Evolutionary conservation across 53 echinoderm and acorn worm species (phyloP).

Genomic region (Crossaster papposus): DNA sequence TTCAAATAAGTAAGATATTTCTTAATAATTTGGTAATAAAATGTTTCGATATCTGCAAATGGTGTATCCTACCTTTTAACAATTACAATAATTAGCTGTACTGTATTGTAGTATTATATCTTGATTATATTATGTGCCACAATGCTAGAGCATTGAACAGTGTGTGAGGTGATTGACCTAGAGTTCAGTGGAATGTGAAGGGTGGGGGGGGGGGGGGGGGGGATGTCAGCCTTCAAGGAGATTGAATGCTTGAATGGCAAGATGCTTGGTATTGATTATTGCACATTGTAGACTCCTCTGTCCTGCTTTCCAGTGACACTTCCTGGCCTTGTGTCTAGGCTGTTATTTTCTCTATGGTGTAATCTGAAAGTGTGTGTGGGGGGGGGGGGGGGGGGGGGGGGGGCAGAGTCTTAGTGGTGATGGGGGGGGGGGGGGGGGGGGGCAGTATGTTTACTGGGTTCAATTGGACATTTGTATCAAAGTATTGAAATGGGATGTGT

Average conservation of each 20-base stretch:
- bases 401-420: neutral
- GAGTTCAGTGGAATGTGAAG: neutral
- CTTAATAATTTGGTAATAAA: no score
- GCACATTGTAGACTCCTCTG: neutral
- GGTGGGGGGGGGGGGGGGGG: neutral
- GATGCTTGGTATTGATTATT: neutral
- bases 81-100: neutral
- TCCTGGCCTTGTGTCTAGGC: neutral
- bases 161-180: neutral
- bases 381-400: neutral
- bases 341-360: neutral
- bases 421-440: no score
- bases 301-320: neutral
- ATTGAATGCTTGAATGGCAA: neutral
- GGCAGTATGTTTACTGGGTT: no score
- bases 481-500: no score
- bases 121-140: neutral
- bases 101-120: neutral
- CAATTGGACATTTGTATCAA: no score
- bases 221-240: no score
- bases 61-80: no score
- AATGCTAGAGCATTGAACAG: neutral
- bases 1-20: no score
- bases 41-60: no score
- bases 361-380: neutral